Evolutionary conservation across 2,888 invertebrate species (phyloP).

Genomic region (Xestia c-nigrum): DNA sequence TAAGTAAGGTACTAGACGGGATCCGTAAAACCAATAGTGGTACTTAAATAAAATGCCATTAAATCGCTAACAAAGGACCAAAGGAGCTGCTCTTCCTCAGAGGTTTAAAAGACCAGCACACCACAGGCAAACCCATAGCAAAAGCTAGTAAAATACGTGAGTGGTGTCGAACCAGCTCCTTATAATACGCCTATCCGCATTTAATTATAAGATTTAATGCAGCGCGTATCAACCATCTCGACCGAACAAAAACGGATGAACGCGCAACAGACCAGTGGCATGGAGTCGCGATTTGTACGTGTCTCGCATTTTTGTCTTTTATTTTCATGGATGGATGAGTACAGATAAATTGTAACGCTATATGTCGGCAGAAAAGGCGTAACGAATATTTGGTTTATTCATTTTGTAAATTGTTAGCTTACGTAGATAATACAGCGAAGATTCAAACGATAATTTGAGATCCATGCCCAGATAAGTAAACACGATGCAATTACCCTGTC

Average conservation of each 20-base stretch:
- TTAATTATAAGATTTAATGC: constrained; percentile 82
- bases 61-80: neutral
- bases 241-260: constrained; percentile 74
- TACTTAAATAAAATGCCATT: neutral
- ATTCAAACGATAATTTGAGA: neutral
- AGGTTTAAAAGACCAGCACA: neutral
- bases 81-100: neutral
- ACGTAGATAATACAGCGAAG: neutral
- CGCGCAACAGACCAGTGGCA: constrained; percentile 59
- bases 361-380: constrained; percentile 17
- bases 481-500: neutral
- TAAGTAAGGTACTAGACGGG: neutral
- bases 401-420: constrained; percentile 7
- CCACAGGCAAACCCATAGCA: constrained; percentile 13
- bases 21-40: neutral
- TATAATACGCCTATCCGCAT: constrained; percentile 74
- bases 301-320: constrained; percentile 30
- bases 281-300: constrained; percentile 59
- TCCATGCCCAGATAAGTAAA: neutral
- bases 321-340: constrained; percentile 33
- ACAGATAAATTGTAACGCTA: constrained; percentile 26
- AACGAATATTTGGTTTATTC: constrained; percentile 15
- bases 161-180: constrained; percentile 60
- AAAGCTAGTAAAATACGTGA: constrained; percentile 39
- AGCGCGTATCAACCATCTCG: constrained; percentile 75